Evolutionary conservation across 2,888 invertebrate species (phyloP), one percentile per base, ranked within the genome.

Genomic region (Phengaris alcon): DNA sequence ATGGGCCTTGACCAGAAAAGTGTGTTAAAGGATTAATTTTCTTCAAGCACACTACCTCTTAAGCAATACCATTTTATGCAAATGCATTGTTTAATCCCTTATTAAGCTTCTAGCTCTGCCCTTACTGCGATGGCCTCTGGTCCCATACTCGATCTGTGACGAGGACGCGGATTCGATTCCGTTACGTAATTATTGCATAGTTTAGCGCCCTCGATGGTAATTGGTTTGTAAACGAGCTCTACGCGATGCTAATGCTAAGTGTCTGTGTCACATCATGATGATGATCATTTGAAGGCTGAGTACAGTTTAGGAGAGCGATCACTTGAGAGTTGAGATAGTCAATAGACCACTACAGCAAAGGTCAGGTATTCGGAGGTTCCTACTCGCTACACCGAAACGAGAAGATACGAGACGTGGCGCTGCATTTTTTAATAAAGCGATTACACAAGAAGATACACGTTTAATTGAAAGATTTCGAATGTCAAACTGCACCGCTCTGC

Each of bases 161-260:
- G 55, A 75, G 75, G 75, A 55, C 75, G 75, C 57, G 57, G 70
- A 70, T 75, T 75, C 75, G 75, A 72, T 72, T 72, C 72, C 52
- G 54, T 72, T 72, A 72, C 72, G 72, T 72, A 72, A 72, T 35
- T 64, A 44, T 64, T 64, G 64, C 64, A 72, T 22, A 2, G 48
- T 48, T 48, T 48, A 48, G 48, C 51, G 70, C 70, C 51, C 44
- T 48, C 48, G 51, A 70, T 70, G 48, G 70, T 70, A 48, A 70
- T 70, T 70, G 59, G 22, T 57, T 57, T 15, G 57, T 64, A 44
- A 64, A 64, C 64, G 64, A 64, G 35, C 35, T 44, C 9, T 59
- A 35, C 12, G 35, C 64, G 64, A 12, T 35, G 12, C 64, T 64
- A 35, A 64, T 64, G 64, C 64, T 64, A 64, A 64, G 64, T 64